These are phyloP conservation scores for Bucco capensis DNA, from an alignment of 2,113 vertebrate species.

Conservation along the genomic window DNA sequence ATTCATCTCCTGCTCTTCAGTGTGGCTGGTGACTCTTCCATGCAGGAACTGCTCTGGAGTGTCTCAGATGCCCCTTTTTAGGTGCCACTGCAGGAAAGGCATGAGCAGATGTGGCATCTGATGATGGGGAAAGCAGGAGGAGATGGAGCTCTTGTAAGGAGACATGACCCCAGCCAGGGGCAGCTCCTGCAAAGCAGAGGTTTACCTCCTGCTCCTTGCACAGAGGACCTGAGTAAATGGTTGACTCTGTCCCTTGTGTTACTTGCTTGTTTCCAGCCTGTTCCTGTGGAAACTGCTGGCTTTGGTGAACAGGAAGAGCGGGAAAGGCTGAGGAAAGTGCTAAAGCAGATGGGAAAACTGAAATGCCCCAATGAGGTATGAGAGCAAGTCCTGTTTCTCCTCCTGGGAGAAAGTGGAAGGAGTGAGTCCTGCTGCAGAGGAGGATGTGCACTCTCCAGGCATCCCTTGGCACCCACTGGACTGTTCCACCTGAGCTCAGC, in stretches of 20 bases:
- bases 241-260: constrained; percentile 38
- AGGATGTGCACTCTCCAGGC: not conserved
- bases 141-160: not conserved
- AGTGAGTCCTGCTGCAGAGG: not conserved
- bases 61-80: not conserved
- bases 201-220: not conserved
- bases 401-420: not conserved
- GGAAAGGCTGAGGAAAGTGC: constrained; percentile 87
- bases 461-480: rapidly evolving
- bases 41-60: not conserved
- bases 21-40: not conserved
- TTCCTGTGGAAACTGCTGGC: constrained; percentile 77
- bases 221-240: constrained; percentile 11
- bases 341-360: constrained; percentile 97
- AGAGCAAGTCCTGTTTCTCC: constrained; percentile 27
- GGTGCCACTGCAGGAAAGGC: not conserved
- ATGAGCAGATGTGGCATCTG: not conserved
- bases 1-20: not conserved
- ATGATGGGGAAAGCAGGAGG: not conserved
- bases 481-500: not conserved
- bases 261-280: constrained; percentile 75
- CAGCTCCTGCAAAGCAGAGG: not conserved
- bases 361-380: constrained; percentile 92
- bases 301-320: constrained; percentile 86
- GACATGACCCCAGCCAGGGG: not conserved